Conservation (phyloP, 2,797 vertebrate genomes). For the Hemitrygon akajei region DNA sequence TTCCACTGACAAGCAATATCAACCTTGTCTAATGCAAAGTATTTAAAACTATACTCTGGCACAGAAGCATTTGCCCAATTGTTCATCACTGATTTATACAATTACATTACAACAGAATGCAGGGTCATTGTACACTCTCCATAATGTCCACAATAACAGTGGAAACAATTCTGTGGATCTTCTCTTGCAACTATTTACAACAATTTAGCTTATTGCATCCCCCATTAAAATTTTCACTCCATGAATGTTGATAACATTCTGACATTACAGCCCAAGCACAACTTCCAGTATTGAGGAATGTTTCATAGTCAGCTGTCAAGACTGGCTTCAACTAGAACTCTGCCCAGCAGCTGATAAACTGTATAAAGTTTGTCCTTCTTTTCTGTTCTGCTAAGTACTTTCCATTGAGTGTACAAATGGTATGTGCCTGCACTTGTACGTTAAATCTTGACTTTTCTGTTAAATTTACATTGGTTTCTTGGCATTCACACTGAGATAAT, state of each 20-base stretch:
- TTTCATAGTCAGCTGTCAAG: background rate
- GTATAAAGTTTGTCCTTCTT: background rate
- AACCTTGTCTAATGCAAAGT: conserved; percentile 13
- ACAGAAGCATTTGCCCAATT: background rate
- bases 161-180: background rate
- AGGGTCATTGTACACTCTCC: background rate
- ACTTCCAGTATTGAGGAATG: conserved; percentile 1
- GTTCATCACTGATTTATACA: conserved; percentile 14
- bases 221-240: background rate
- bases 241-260: background rate
- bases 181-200: conserved; percentile 15
- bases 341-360: background rate
- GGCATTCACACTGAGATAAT: background rate
- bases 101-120: conserved; percentile 9
- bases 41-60: conserved; percentile 8
- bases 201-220: background rate
- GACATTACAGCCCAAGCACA: background rate
- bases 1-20: conserved; percentile 14
- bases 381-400: background rate
- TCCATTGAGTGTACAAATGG: background rate
- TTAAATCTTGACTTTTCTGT: background rate
- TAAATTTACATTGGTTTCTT: background rate
- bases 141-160: background rate
- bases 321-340: conserved; percentile 6
- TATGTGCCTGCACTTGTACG: background rate